These are phyloP conservation scores for Labroides dimidiatus DNA, from an alignment of 2,797 vertebrate species.

Conservation along the genomic window DNA sequence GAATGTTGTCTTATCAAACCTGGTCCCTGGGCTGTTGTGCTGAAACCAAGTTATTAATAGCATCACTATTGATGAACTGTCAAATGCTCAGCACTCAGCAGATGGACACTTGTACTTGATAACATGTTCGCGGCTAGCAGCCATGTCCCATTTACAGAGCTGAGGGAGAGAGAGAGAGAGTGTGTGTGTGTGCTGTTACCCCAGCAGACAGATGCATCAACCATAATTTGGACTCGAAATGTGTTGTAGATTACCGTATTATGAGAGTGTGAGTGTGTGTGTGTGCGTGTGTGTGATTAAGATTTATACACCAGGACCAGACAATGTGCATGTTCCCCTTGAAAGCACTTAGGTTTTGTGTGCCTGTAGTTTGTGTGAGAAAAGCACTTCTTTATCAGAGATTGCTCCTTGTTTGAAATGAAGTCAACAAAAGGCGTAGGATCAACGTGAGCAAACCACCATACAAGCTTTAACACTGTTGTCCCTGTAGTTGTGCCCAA, in stretches of 20 bases:
- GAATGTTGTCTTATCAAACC: constrained; percentile 58
- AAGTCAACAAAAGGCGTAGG: constrained; percentile 45
- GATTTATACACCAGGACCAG: constrained; percentile 26
- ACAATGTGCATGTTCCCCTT: constrained; percentile 13
- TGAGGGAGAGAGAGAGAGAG: constrained; percentile 33
- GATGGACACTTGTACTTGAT: constrained; percentile 64
- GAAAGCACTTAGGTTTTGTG: constrained; percentile 9
- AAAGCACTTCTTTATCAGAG: constrained; percentile 41
- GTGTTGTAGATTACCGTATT: constrained; percentile 21
- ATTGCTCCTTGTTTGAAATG: constrained; percentile 40
- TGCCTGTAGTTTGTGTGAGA: neutral
- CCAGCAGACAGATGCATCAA: constrained; percentile 39
- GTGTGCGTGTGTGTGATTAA: constrained; percentile 3
- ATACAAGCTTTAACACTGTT: constrained; percentile 64
- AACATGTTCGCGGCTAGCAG: constrained; percentile 52
- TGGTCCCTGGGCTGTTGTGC: constrained; percentile 54
- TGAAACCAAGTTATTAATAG: constrained; percentile 63
- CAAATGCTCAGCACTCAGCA: constrained; percentile 58
- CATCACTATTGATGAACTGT: constrained; percentile 65
- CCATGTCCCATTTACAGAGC: constrained; percentile 57
- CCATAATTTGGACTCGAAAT: constrained; percentile 28
- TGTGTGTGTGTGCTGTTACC: constrained; percentile 23
- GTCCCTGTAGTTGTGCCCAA: constrained; percentile 73
- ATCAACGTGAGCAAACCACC: constrained; percentile 55
- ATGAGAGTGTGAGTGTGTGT: too few species aligned